Evolutionary conservation across 2,797 vertebrate genomes (phyloP).

Genomic region (Lepidocolaptes lacrymiger): DNA sequence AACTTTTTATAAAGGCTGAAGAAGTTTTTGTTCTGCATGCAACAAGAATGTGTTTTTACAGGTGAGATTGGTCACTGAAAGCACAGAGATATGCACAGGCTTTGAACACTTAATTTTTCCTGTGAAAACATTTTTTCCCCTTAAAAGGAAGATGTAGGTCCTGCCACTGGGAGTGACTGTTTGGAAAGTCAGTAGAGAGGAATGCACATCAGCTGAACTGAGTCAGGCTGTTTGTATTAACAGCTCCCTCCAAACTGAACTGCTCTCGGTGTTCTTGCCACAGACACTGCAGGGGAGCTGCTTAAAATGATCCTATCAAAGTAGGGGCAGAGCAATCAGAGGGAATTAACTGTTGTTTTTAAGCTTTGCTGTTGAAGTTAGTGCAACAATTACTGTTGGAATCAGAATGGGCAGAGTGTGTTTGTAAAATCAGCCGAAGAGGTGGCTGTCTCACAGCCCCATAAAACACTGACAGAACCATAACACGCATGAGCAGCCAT

Average conservation of each 20-base stretch:
- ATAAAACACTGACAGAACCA: not conserved
- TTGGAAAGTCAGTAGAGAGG: slow-evolving; percentile 60
- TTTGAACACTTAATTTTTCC: slow-evolving; percentile 68
- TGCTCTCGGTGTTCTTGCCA: not conserved
- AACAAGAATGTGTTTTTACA: not conserved
- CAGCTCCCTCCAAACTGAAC: not conserved
- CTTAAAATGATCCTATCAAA: not conserved
- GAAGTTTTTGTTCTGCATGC: not conserved
- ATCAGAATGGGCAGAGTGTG: not conserved
- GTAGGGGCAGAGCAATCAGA: not conserved
- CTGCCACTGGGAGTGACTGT: slow-evolving; percentile 63
- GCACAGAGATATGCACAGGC: slow-evolving; percentile 1
- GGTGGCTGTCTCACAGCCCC: not conserved
- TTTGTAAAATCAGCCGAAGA: not conserved
- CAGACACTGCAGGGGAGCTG: slow-evolving; percentile 25
- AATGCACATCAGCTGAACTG: slow-evolving; percentile 51
- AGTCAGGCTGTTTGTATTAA: slow-evolving; percentile 52
- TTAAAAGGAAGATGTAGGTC: slow-evolving; percentile 76
- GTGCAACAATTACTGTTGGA: not conserved
- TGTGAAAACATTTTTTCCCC: slow-evolving; percentile 79
- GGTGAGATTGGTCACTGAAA: not conserved
- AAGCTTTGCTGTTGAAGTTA: not conserved
- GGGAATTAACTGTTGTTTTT: not conserved
- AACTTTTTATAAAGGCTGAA: not conserved
- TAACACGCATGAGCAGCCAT: not conserved